Conservation (phyloP, 2,797 vertebrate genomes). For the Podarcis lilfordi region DNA sequence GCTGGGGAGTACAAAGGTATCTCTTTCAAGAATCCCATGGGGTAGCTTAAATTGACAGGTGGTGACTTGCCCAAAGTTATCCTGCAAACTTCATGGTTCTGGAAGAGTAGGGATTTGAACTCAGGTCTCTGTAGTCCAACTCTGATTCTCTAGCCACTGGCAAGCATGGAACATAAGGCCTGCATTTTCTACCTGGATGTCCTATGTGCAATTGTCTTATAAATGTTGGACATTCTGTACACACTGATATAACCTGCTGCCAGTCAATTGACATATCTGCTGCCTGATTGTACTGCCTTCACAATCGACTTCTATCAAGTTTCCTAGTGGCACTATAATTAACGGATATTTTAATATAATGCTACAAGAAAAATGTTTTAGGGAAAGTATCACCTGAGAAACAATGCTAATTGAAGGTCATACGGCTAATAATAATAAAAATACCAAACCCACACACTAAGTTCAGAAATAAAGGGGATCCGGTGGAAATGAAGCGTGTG, state of each 20-base stretch:
- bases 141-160: not conserved
- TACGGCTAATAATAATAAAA: constrained; percentile 68
- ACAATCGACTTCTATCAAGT: constrained; percentile 50
- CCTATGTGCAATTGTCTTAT: not conserved
- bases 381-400: constrained; percentile 61
- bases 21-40: not conserved
- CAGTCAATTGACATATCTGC: constrained; percentile 34
- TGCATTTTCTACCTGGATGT: constrained; percentile 60
- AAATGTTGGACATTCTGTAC: constrained; percentile 45
- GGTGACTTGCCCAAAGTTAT: not conserved
- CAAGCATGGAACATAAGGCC: not conserved
- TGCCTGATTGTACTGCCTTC: constrained; percentile 42
- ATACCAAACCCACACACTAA: constrained; percentile 35
- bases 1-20: not conserved
- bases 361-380: not conserved
- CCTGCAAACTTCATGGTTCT: not conserved
- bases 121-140: not conserved
- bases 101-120: not conserved
- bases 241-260: constrained; percentile 30
- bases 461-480: constrained; percentile 69
- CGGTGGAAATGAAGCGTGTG: constrained; percentile 81
- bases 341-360: constrained; percentile 11
- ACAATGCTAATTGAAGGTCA: constrained; percentile 67
- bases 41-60: not conserved
- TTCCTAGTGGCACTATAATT: constrained; percentile 15